A percentile compares a stretch with the other conserved stretches of the same genome.
Conservation (phyloP, 1,140 invertebrate genomes). For the Brachionus angularis region DNA sequence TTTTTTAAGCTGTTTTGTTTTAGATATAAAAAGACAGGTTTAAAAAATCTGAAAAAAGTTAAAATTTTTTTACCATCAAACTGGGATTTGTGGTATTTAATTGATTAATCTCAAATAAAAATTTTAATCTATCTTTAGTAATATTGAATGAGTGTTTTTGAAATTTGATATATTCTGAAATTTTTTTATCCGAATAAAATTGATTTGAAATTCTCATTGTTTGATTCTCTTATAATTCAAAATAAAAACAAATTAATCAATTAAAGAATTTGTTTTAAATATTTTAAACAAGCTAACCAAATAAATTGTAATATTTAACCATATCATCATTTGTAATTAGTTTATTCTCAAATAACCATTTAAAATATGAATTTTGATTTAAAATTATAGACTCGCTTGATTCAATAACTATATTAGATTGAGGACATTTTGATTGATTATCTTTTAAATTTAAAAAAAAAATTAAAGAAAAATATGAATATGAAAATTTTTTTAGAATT, state of each 20-base stretch:
- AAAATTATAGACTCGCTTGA: constrained; percentile 5
- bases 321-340: constrained; percentile 1
- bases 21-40: background rate
- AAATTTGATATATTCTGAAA: constrained; percentile 21
- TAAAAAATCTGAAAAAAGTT: too few relatives aligned
- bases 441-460: background rate
- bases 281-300: too few relatives aligned
- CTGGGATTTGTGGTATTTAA: background rate
- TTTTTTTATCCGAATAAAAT: constrained; percentile 22
- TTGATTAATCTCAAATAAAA: background rate
- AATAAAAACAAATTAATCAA: background rate
- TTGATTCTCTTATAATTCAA: constrained; percentile 22
- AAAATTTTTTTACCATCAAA: background rate
- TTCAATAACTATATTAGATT: background rate
- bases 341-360: constrained; percentile 10
- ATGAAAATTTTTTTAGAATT: too few relatives aligned
- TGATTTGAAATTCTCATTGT: constrained; percentile 7
- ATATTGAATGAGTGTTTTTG: background rate
- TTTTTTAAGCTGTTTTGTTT: too few relatives aligned
- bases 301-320: background rate
- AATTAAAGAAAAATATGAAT: background rate
- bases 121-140: background rate
- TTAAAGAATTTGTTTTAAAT: background rate
- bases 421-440: constrained; percentile 13
- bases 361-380: constrained; percentile 10